Base-by-base conservation (phyloP, 2,113 vertebrate genomes). In the Melanotaenia duboulayi region DNA sequence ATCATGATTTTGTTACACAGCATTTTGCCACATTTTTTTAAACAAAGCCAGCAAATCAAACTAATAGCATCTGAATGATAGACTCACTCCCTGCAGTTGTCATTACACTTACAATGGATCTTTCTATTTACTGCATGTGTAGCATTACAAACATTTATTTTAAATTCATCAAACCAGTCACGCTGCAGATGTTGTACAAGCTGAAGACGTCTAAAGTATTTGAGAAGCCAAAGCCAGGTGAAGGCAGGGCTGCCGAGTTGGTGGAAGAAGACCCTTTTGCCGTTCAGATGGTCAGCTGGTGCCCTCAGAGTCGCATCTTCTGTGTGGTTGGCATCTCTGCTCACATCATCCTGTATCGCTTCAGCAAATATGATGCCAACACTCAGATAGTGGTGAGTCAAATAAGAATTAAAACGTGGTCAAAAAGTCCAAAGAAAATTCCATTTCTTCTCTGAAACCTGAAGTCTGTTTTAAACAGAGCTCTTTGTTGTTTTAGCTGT, bases 111-210 rank as follows among this genome's bases (percentile, higher is more conserved):
- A 9, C 32, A 9, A 1, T 35, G 4, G 1, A 35, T 9, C 1
- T 35, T 35, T 35, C 5, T 35, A 7, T 35, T 5, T 9, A 7
- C 8, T 35, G 7, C 17, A 48, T 5, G 11, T 48, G 44, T 48
- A 25, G 0, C 11, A 32, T 25, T 16, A 7, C 44, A 19, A 51
- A 1, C 55, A 51, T 62, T 58, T 54, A 39, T 19, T 25, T 0
- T 23, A 39, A 37, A 63, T 44, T 17, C 74, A 25, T 78, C 28
- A n/a, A 17, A 49, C 49, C 84, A 99, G 98, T 97, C 90, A 98
- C 97, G 65, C 92, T 99, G 25, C 97, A 99, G 94, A 97, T 99
- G 96, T 90, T 99, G 68, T 99, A 99, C 91, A 99, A 98, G 89
- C 84, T 99, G 83, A 99, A 99, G 93, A 98, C 96, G 0, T 97